Base-by-base conservation (phyloP, 2,888 invertebrate genomes). In the Rhagonycha lutea region DNA sequence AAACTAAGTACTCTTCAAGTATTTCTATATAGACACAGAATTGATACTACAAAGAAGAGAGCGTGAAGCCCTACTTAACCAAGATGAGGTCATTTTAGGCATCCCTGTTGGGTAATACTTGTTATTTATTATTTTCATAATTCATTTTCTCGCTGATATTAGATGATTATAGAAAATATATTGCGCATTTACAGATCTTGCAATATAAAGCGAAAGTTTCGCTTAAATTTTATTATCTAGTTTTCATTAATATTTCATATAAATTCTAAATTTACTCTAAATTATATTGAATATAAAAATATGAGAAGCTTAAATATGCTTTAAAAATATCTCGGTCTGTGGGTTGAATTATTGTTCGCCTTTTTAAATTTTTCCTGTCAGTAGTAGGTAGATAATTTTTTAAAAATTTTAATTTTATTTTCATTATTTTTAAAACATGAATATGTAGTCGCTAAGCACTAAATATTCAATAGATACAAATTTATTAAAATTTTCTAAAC, bases 61-160 rank as follows among this genome's bases (percentile, higher is more conserved):
- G 69, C 67, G 62, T 62, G 32, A 72, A 75, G 14, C 62, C 47
- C 61, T 68, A 75, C 75, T 71, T 72, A 75, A 75, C 75, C 68
- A 71, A 75, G 75, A 75, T 62, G 70, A 72, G 75, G 68, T 28
- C 75, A 75, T 68, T 75, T 75, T 71, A 75, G 75, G 71, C 71
- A 72, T 75, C 75, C 75, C 75, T 68, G 75, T 68, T 68, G 75
- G 71, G 62, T 75, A 75, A 75, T 75, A 71, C 62, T 68, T 68
- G 71, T 75, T 75, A 75, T 72, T 75, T 75, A 75, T 75, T 75
- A 72, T 72, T 75, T 75, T 74, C 71, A 74, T 71, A 70, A 74
- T 61, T 74, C 74, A 75, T 71, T 75, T 72, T 71, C 23, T 71
- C 28, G 23, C 61, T 70, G 70, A 70, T 70, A 60, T 65, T 65